Conservation (phyloP, 2,888 invertebrate genomes). For the Ormyrus labotus region DNA sequence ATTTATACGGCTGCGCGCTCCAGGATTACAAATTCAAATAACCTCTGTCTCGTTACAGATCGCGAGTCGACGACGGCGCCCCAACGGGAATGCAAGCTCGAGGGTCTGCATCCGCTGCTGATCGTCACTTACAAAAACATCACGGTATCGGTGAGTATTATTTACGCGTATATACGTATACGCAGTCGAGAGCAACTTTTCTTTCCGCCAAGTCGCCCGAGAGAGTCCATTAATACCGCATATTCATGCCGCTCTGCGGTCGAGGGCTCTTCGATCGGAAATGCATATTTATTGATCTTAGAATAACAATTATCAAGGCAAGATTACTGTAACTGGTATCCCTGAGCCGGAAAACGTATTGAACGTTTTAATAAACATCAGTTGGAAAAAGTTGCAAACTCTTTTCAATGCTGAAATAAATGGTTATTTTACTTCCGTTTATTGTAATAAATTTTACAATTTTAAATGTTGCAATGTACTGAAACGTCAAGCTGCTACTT, state of each 20-base stretch:
- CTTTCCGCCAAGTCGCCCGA: neutral
- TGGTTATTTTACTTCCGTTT: too few species aligned
- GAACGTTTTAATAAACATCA: too few species aligned
- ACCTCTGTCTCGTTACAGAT: constrained; percentile 46
- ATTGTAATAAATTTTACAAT: too few species aligned
- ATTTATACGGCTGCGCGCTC: constrained; percentile 1
- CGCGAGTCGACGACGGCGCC: constrained; percentile 40
- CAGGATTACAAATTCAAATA: constrained; percentile 40
- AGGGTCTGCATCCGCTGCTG: constrained; percentile 74
- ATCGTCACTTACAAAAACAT: constrained; percentile 76
- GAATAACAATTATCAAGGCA: too few species aligned
- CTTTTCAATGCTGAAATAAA: too few species aligned
- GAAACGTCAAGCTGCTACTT: too few species aligned
- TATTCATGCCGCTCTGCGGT: constrained; percentile 19
- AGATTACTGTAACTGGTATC: too few species aligned
- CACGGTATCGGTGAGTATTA: constrained; percentile 72
- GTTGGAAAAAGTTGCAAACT: too few species aligned
- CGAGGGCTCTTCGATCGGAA: neutral
- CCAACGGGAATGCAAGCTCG: constrained; percentile 72
- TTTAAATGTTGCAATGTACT: too few species aligned
- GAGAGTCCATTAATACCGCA: neutral
- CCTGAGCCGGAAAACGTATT: too few species aligned
- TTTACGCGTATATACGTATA: constrained; percentile 15
- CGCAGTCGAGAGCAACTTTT: constrained; percentile 28
- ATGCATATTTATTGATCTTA: constrained; percentile 21